Evolutionary conservation across 2,888 invertebrate species (phyloP).

Genomic region (Corbicula japonica): DNA sequence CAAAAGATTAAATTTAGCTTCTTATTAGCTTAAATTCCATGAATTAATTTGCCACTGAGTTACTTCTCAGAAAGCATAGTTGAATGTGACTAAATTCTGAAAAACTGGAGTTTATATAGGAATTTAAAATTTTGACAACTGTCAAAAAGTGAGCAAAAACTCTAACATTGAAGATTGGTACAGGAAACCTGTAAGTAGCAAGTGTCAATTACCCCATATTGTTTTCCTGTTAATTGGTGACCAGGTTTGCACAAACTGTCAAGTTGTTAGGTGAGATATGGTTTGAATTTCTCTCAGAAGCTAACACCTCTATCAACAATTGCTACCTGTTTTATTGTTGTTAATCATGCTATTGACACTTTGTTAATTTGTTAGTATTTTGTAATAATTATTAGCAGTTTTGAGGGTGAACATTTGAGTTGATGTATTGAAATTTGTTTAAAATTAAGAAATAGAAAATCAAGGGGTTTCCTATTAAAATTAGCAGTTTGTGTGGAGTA

Average conservation of each 20-base stretch:
- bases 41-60: no score
- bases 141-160: slow-evolving; percentile 45
- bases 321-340: slow-evolving; percentile 30
- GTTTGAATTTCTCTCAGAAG: slow-evolving; percentile 37
- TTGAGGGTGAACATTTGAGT: no score
- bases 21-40: no score
- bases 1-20: no score
- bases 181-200: slow-evolving; percentile 17
- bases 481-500: no score
- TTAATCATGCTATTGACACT: slow-evolving; percentile 24
- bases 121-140: slow-evolving; percentile 39
- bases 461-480: no score
- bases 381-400: no score
- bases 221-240: slow-evolving; percentile 38
- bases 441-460: no score
- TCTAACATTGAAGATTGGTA: no score
- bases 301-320: slow-evolving; percentile 32
- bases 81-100: not conserved
- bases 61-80: no score
- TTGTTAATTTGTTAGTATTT: no score
- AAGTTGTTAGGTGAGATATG: slow-evolving; percentile 37
- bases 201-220: slow-evolving; percentile 27
- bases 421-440: no score
- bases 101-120: slow-evolving; percentile 34
- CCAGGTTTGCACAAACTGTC: slow-evolving; percentile 39